Evolutionary conservation across 2,113 vertebrate species (phyloP), one percentile per base, ranked within the genome.

Genomic region (Oreochromis niloticus): DNA sequence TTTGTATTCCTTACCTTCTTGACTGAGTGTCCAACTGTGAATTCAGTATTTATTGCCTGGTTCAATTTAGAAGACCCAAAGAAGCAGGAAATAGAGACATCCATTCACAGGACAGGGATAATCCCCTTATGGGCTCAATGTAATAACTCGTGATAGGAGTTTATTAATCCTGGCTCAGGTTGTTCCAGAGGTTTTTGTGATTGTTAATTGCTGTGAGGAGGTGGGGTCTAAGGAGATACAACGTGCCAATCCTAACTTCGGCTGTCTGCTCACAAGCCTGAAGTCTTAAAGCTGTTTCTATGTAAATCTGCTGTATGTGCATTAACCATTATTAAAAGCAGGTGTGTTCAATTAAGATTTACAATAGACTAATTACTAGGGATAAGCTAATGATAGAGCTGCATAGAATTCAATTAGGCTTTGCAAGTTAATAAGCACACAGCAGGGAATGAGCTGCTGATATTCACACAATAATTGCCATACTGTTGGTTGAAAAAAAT

Each of bases 111-210:
- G 87, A 93, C 83, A 57, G 39, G 36, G 89, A 91, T 96, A 95
- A 96, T 96, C 94, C 90, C 88, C 91, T 94, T 84, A 92, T 30
- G 84, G 87, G 80, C 84, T 93, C 85, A 92, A 87, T 91, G 90
- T 95, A 95, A 95, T 95, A 92, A 94, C 87, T 89, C 27, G 84
- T 87, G 93, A 94, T 93, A 93, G 87, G 90, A 93, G 85, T 94
- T 93, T 91, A 95, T 94, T 95, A 94, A 95, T 95, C 92, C 91
- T 55, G 80, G 88, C 83, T 83, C 89, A 84, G 86, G 89, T 93
- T 93, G 87, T 92, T 92, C 55, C 84, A 43, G 46, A 46, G 88
- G 83, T 92, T 91, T 92, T 87, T 92, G 79, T 92, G 84, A 80
- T 59, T 88, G 83, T 93, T 95, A 96, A 96, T 95, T 95, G 90